A percentile compares a stretch with the other conserved stretches of the same genome.
These are phyloP conservation scores for Coranthus polyacanthus DNA, from an alignment of 2,797 vertebrate genomes.

Conservation along the genomic window DNA sequence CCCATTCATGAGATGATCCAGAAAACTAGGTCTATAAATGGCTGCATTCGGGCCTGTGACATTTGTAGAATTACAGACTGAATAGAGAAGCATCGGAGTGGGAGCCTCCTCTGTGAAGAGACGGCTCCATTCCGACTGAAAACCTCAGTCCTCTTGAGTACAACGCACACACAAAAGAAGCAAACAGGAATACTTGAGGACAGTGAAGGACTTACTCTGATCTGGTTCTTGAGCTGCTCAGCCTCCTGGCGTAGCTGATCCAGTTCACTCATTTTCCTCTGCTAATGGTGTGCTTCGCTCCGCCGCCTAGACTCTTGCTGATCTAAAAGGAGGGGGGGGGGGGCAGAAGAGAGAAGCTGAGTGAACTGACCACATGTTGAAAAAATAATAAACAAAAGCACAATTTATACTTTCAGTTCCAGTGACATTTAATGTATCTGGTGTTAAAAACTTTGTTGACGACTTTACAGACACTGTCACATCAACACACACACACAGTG, in stretches of 20 bases:
- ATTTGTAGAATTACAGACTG: not conserved
- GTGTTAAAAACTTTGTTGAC: not conserved
- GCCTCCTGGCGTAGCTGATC: conserved; percentile 99
- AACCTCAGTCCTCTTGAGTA: not conserved
- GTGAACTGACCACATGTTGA: conserved; percentile 11
- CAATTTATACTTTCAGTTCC: no score
- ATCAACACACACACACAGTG: conserved; percentile 25
- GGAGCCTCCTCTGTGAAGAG: not conserved
- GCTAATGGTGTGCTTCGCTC: conserved; percentile 89
- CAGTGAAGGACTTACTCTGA: conserved; percentile 88
- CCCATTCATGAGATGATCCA: not conserved
- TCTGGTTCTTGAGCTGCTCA: conserved; percentile 98
- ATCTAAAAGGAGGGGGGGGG: conserved; percentile 80
- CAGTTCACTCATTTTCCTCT: conserved; percentile 98
- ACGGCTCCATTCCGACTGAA: not conserved
- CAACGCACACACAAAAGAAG: not conserved
- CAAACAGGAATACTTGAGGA: conserved; percentile 9
- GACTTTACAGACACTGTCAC: conserved; percentile 7
- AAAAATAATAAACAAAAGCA: no score
- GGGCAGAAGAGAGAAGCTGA: conserved; percentile 43
- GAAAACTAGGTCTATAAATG: not conserved
- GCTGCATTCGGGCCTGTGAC: not conserved
- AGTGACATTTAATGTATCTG: no score
- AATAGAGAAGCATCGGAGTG: not conserved
- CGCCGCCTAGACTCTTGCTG: conserved; percentile 89